phyloP scores from a whole-genome alignment of 2,797 vertebrate species.

The Pseudochirops cupreus region DNA sequence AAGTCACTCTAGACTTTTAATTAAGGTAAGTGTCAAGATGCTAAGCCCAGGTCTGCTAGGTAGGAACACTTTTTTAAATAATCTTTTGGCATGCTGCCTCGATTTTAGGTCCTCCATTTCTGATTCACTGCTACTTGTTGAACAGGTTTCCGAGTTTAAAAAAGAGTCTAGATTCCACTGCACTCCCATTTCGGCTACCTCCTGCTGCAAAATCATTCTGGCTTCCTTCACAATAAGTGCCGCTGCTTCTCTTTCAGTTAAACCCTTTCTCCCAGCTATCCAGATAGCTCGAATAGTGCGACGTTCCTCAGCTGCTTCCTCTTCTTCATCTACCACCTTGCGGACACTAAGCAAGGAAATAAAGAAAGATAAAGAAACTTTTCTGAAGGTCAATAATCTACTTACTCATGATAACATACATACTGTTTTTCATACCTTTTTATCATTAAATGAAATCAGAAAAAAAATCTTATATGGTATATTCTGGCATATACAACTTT shows the following conservation, averaged over 20 bases:
- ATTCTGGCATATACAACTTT: background rate
- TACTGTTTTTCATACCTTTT: background rate
- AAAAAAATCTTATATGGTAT: background rate
- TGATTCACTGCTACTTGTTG: constrained; percentile 69
- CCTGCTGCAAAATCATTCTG: constrained; percentile 91
- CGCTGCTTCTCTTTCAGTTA: constrained; percentile 94
- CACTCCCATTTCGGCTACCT: constrained; percentile 93
- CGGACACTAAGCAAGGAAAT: constrained; percentile 80
- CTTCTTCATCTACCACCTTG: constrained; percentile 95
- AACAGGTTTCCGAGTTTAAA: constrained; percentile 66
- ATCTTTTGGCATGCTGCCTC: constrained; percentile 58
- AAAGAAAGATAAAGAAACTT: constrained; percentile 27
- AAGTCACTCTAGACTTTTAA: background rate
- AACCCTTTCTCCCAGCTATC: constrained; percentile 91
- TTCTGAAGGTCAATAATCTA: background rate
- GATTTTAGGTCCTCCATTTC: constrained; percentile 72
- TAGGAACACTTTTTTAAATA: constrained; percentile 42
- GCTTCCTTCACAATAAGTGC: constrained; percentile 93
- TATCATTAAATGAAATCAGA: background rate
- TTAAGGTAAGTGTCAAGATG: background rate
- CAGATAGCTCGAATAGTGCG: constrained; percentile 90
- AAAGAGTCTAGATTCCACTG: constrained; percentile 89
- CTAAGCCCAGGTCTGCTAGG: background rate
- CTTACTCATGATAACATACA: background rate
- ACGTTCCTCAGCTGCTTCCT: constrained; percentile 93